Evolutionary conservation across 2,888 invertebrate genomes (phyloP), one percentile per base, ranked within the genome.

Genomic region (Salpingus planirostris): DNA sequence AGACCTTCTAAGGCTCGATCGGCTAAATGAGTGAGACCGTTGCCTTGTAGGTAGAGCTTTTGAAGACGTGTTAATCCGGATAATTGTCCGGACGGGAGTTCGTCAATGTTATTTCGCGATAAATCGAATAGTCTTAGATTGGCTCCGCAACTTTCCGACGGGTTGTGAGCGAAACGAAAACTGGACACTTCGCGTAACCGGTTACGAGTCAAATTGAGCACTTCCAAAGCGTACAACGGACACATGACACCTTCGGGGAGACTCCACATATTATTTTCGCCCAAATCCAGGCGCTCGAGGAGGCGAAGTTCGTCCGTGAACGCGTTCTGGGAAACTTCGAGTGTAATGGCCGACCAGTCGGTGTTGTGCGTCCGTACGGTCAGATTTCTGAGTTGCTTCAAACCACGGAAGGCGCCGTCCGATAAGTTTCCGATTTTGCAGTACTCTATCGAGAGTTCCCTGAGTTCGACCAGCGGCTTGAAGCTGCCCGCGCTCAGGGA

Each of bases 361-460:
- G 82, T 84, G 64, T 86, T 86, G 65, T 86, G 84, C 29, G 86
- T 86, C 52, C 82, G 74, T 43, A 89, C 75, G 24, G 87, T 86
- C 36, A 89, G 69, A 60, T 85, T 83, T 46, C 81, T 70, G 40
- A 89, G 70, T 59, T 85, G 80, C 36, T 78, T 76, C 23, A 88
- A 73, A 25, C 86, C 86, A 24, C 78, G 74, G 55, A 89, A 85
- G n/a, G 87, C 83, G 34, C 83, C 84, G 50, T 82, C 79, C 37
- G 85, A 81, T 36, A 87, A 69, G 57, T 84, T 84, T 33, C 81
- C 80, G 41, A 87, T 81, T 67, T 86, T 85, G 64, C 87, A 88
- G 58, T 80, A 82, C 59, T 86, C 85, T 49, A 88, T 80, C 24
- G 80, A 78, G 29, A 88, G 72, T 52, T 85, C 83, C 40, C 78